phyloP scores from a whole-genome alignment of 2,797 vertebrate genomes.

The Ficedula albicollis region DNA sequence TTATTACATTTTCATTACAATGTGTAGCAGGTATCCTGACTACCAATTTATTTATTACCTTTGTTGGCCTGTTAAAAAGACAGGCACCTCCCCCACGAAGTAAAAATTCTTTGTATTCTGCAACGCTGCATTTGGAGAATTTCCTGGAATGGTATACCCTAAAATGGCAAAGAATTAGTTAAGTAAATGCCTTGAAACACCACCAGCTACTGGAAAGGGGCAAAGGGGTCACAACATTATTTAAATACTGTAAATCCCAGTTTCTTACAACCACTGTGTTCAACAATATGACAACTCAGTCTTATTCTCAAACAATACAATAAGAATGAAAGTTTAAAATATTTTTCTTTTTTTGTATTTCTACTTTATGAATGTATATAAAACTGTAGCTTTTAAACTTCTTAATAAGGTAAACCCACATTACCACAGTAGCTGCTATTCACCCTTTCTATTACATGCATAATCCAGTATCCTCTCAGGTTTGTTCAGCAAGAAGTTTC shows the following conservation, averaged over 20 bases:
- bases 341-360: neutral
- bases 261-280: constrained; percentile 41
- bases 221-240: neutral
- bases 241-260: constrained; percentile 26
- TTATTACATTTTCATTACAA: neutral
- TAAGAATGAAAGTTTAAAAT: neutral
- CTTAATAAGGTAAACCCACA: neutral
- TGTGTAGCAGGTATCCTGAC: neutral
- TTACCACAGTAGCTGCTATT: neutral
- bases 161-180: constrained; percentile 54
- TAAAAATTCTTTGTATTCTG: constrained; percentile 95
- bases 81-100: constrained; percentile 93
- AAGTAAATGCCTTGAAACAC: constrained; percentile 7
- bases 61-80: constrained; percentile 95
- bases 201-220: constrained; percentile 4
- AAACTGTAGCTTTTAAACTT: neutral
- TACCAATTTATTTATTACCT: constrained; percentile 77
- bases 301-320: neutral
- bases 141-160: constrained; percentile 92
- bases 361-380: neutral
- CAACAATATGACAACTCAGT: neutral
- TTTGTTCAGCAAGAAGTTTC: neutral
- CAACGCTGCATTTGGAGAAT: constrained; percentile 97
- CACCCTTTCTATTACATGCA: neutral
- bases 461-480: neutral